phyloP scores from a whole-genome alignment of 2,888 invertebrate species.

The Ischnura elegans region DNA sequence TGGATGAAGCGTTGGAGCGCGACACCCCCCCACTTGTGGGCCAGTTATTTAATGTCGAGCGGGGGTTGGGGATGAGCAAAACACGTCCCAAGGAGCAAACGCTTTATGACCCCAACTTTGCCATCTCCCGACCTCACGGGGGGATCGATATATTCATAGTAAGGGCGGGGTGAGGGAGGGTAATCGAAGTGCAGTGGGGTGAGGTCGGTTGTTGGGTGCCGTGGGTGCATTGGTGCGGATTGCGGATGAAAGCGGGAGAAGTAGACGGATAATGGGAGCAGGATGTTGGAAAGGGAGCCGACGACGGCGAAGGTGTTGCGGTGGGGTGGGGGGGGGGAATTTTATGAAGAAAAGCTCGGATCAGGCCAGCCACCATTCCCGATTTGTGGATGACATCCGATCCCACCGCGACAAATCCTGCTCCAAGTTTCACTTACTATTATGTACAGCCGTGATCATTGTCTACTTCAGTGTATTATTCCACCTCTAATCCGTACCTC shows the following conservation, averaged over 20 bases:
- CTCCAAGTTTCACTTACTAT: too few relatives aligned
- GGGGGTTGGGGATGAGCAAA: background rate
- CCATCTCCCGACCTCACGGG: conserved; percentile 5
- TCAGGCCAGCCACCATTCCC: background rate
- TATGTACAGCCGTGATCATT: too few relatives aligned
- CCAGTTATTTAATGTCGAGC: conserved; percentile 6
- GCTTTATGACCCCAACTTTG: conserved; percentile 15
- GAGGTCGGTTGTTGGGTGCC: background rate
- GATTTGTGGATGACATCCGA: background rate
- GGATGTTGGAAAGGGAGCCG: background rate
- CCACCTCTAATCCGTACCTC: too few relatives aligned
- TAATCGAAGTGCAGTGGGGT: background rate
- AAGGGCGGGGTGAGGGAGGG: background rate
- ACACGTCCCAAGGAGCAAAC: conserved; percentile 13
- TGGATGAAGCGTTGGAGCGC: too few relatives aligned
- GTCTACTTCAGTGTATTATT: too few relatives aligned
- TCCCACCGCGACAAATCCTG: too few relatives aligned
- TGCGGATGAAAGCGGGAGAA: background rate
- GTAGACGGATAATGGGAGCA: conserved; percentile 29
- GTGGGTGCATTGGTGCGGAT: conserved; percentile 11
- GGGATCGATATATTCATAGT: conserved; percentile 46
- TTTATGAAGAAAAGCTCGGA: background rate
- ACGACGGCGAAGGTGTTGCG: background rate
- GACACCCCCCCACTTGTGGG: background rate
- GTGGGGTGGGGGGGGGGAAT: background rate